These are phyloP conservation scores for Sebastes minor DNA, from an alignment of 2,797 vertebrate genomes.

Conservation along the genomic window DNA sequence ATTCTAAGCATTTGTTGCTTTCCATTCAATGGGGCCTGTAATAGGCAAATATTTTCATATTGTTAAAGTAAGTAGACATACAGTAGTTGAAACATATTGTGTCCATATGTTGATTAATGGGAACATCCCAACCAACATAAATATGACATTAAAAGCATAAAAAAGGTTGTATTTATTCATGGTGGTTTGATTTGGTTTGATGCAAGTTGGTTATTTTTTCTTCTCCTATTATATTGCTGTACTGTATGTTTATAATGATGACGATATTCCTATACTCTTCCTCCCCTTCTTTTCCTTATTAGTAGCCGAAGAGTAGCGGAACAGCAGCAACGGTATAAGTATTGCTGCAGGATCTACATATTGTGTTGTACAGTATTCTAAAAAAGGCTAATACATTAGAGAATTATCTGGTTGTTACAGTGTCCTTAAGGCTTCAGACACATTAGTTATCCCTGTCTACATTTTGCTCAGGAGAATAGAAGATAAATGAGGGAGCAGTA, in stretches of 20 bases:
- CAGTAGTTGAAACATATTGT: not conserved
- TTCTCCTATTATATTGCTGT: not conserved
- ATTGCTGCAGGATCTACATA: not conserved
- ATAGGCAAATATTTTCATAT: not conserved
- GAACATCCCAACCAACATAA: not conserved
- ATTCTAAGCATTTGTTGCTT: not conserved
- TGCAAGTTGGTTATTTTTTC: not conserved
- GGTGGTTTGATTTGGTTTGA: not conserved
- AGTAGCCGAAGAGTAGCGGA: not conserved
- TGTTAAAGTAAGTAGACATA: not conserved
- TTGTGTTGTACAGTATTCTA: not conserved
- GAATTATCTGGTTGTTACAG: constrained; percentile 4
- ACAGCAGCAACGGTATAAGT: not conserved
- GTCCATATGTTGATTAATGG: not conserved
- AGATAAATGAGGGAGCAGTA: constrained; percentile 75
- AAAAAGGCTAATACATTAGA: constrained; percentile 7
- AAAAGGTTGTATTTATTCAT: not conserved
- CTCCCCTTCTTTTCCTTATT: not conserved
- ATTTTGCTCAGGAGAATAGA: constrained; percentile 71
- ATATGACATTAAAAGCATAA: not conserved
- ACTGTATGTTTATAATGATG: not conserved
- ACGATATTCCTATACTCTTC: not conserved
- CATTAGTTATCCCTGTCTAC: constrained; percentile 60
- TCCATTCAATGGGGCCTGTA: not conserved
- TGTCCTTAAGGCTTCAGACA: constrained; percentile 49